Base-by-base conservation (phyloP, 2,797 vertebrate genomes). In the Manis pentadactyla region DNA sequence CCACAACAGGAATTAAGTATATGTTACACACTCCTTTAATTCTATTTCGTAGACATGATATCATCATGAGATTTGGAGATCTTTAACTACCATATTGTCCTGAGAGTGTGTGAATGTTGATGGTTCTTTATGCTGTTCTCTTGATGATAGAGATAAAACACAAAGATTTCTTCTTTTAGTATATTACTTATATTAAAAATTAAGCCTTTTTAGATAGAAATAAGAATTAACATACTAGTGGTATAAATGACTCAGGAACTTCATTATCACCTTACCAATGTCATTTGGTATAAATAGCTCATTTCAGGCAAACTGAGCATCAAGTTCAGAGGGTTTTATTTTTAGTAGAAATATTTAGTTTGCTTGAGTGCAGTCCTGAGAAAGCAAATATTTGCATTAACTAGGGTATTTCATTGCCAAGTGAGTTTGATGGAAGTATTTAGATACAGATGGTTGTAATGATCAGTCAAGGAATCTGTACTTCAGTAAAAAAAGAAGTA, bases 181-280 rank as follows among this genome's bases (percentile, higher is more conserved):
- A 10, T 78, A 77, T 75, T 93, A 63, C 59, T 46, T 89, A 82
- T 71, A 5, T 87, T 86, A 88, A 93, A 89, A 92, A n/a, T 78
- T 66, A 78, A 68, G 49, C 14, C 23, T 93, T 4, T 74, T 66
- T 90, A 87, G 57, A 69, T 84, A 51, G 27, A 87, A 81, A 84
- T 94, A 25, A n/a, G 27, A 84, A 37, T 83, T 83, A 90, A 39
- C 19, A 94, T 51, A 91, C 39, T 79, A 12, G 81, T 89, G 29
- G 23, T 91, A 39, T 89, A 68, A 82, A 77, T 81, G 77, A 59
- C 46, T 93, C 27, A 69, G 51, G 37, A 94, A 79, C 18, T 92
- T 84, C 46, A 15, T 96, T 75, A 55, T 59, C 49, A 53, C n/a
- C 39, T 77, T 82, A 51, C n/a, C 53, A 78, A 0, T 83, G 64